Evolutionary conservation across 1,140 invertebrate species (phyloP), one percentile per base, ranked within the genome.

Genomic region (Scaptomyza hsui): DNA sequence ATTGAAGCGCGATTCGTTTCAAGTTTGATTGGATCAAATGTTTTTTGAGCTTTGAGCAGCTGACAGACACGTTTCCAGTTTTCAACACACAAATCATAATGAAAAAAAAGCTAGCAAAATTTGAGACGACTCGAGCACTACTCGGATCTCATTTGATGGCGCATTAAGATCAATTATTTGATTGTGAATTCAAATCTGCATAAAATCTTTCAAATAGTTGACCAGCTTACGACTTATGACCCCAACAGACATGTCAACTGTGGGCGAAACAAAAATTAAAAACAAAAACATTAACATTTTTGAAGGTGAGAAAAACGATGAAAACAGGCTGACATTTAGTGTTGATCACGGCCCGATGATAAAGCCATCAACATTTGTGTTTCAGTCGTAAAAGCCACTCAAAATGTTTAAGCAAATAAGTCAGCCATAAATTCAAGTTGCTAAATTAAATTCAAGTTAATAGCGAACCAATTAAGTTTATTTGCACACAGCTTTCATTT

Each of bases 91-190:
- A 41, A 62, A 10, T 4, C 24, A 21, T 13, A 53, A 19, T 29
- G 21, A 24, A 12, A 19, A 56, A 42, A 56, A 74, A 70, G 32
- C 51, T 47, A 56, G 45, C 21, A 39, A 68, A 49, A 41, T 37
- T 13, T 37, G 15, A 10, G 55, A 6, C 29, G 19, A 24, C 29
- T 47, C 45, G 2, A 2, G 26, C 26, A 0, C 26, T 6, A 29
- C 35, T 48, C 49, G 63, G 47, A 59, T 45, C 71, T 63, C 78
- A 80, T 88, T 88, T 78, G 86, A 76, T 71, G 86, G 65, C 86
- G 86, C 86, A 89, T 89, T 89, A 89, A 90, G 88, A 90, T 90
- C 88, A 88, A 89, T 89, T 89, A 89, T 88, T 88, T 89, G 88
- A 89, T 90, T 88, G 79, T 77, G 81, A 88, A 90, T 80, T 71